phyloP scores from a whole-genome alignment of 2,113 vertebrate genomes.

The Peromyscus polionotus region DNA sequence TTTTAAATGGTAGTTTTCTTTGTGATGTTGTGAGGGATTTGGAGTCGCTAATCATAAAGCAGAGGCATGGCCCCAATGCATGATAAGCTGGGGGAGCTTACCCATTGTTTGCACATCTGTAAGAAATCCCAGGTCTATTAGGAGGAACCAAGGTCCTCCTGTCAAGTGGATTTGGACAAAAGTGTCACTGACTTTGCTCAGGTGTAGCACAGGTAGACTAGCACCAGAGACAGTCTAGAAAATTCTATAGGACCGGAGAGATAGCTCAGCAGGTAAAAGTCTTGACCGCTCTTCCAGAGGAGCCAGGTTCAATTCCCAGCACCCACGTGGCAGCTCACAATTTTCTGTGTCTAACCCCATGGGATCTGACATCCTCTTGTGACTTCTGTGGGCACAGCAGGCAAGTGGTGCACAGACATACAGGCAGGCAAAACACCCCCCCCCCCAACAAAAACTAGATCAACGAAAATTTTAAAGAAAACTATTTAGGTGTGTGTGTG shows the following conservation, averaged over 20 bases:
- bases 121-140: neutral
- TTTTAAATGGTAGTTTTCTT: neutral
- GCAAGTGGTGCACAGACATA: neutral
- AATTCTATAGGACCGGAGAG: neutral
- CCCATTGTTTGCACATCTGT: neutral
- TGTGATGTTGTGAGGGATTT: neutral
- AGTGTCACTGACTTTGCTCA: neutral
- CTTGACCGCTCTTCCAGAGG: neutral
- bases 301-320: neutral
- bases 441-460: neutral
- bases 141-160: neutral
- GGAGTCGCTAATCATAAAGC: neutral
- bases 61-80: too few species aligned
- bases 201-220: neutral
- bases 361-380: neutral
- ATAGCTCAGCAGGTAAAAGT: neutral
- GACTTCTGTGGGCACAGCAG: neutral
- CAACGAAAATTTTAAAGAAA: neutral
- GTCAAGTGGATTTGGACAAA: slow-evolving; percentile 13
- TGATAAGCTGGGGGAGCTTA: neutral
- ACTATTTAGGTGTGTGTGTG: neutral
- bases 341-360: neutral
- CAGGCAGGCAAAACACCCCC: neutral
- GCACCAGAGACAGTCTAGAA: neutral
- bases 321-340: neutral